Evolutionary conservation across 2,797 vertebrate species (phyloP), one percentile per base, ranked within the genome.

Genomic region (Emydoidea blandingii): DNA sequence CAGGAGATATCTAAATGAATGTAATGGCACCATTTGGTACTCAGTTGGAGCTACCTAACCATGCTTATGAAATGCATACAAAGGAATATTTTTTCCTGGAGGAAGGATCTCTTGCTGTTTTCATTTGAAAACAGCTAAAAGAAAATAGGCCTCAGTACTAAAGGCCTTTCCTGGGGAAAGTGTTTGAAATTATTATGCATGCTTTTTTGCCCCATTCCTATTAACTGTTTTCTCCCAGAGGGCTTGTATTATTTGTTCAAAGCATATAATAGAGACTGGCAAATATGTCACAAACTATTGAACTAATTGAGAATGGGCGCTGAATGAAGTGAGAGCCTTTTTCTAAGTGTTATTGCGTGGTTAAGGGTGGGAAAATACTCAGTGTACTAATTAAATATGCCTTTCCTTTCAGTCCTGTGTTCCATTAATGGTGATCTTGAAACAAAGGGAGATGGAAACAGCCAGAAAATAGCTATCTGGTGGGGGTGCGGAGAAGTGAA

Each of bases 101-200:
- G 91, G 88, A 96, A 94, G 85, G 27, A 89, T 91, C 41, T 79
- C 91, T 92, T 89, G 74, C 59, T 95, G 62, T 78, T 97, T 91
- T 94, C 90, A 78, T 41, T 68, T 86, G 72, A 80, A 92, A 97
- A 88, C 86, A 86, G 79, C 80, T 91, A 83, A 95, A 93, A 92
- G 81, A 81, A 95, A 92, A 82, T 49, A 47, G 34, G 4, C 41
- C 56, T n/a, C 53, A 83, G 29, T 49, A 19, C 81, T 49, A 49
- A 59, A 82, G 31, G 12, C 29, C 62, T 94, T 95, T 93, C 84
- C 37, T 0, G 0, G 89, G 85, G 37, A 65, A 97, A 94, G 31
- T 2, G 31, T 8, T 79, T 11, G 72, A 90, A 94, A 80, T 87
- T 27, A 52, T 94, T 90, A 84, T 82, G n/a, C 65, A 1, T 0